Conservation (phyloP, 2,113 vertebrate genomes). For the Ptilorrhoa leucosticta region DNA sequence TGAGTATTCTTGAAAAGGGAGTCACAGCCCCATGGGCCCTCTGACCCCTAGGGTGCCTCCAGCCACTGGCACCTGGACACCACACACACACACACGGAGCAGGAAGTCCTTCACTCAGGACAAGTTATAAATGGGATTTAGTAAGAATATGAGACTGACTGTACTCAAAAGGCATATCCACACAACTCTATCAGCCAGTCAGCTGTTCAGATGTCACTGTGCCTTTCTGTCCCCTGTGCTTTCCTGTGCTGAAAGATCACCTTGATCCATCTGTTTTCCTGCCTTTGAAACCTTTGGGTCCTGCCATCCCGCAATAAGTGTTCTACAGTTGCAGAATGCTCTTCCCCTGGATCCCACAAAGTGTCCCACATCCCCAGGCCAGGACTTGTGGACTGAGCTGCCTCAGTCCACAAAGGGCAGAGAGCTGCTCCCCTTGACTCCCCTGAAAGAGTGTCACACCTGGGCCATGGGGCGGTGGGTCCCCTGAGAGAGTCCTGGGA, state of each 20-base stretch:
- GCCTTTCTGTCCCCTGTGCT: neutral
- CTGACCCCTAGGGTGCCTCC: neutral
- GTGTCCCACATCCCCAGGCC: neutral
- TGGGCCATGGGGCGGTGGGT: neutral
- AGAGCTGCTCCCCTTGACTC: neutral
- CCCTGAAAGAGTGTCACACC: accelerated
- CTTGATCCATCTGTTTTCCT: neutral
- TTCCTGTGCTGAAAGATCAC: neutral
- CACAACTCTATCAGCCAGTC: neutral
- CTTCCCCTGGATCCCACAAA: neutral
- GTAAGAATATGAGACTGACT: neutral
- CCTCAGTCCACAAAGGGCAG: neutral
- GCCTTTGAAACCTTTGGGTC: neutral
- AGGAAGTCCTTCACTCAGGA: neutral
- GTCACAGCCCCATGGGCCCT: neutral
- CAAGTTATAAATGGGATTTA: neutral
- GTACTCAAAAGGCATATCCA: neutral
- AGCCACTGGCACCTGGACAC: neutral
- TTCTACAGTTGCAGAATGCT: neutral
- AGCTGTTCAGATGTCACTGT: neutral
- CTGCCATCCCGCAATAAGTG: neutral
- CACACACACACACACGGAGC: neutral
- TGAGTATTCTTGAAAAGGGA: neutral
- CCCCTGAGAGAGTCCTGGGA: neutral
- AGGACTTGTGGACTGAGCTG: neutral